A percentile compares a stretch with the other conserved stretches of the same genome.
These are phyloP conservation scores for Cremastinae sp. DNA, from an alignment of 2,888 invertebrate species.

Conservation along the genomic window DNA sequence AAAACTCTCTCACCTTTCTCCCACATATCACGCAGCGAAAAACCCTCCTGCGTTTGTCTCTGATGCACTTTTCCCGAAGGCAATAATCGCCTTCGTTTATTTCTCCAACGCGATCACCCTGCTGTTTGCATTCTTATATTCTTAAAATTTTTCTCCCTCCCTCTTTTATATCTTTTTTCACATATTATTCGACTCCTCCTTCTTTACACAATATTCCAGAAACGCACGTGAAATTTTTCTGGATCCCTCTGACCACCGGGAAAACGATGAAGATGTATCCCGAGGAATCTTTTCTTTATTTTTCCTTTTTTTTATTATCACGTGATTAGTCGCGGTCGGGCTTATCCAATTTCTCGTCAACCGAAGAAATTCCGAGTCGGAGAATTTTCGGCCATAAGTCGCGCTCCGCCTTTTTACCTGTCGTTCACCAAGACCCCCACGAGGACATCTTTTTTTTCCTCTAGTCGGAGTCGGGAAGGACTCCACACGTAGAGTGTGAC, in stretches of 20 bases:
- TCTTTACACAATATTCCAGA: not conserved
- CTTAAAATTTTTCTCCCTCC: too few species aligned
- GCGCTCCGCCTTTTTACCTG: slow-evolving; percentile 38
- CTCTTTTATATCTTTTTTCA: too few species aligned
- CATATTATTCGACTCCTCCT: not conserved
- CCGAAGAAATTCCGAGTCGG: slow-evolving; percentile 1
- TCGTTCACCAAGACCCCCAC: not conserved
- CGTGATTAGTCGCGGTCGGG: slow-evolving; percentile 46
- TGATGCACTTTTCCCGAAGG: too few species aligned
- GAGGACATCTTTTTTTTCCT: slow-evolving; percentile 30
- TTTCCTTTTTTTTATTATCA: slow-evolving; percentile 4
- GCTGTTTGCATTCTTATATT: too few species aligned
- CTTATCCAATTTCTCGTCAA: not conserved
- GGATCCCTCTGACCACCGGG: not conserved
- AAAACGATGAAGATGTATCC: not conserved
- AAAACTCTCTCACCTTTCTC: not conserved
- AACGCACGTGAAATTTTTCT: not conserved
- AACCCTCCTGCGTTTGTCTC: slow-evolving; percentile 64
- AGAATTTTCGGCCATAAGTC: slow-evolving; percentile 6
- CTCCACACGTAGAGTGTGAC: slow-evolving; percentile 47
- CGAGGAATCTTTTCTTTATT: not conserved
- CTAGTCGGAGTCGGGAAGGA: slow-evolving; percentile 16
- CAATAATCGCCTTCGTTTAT: not conserved
- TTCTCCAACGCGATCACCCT: too few species aligned
- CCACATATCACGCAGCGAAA: slow-evolving; percentile 15